These are phyloP conservation scores for Dyspetes luteomarginatus DNA, from an alignment of 2,888 invertebrate species.

Conservation along the genomic window DNA sequence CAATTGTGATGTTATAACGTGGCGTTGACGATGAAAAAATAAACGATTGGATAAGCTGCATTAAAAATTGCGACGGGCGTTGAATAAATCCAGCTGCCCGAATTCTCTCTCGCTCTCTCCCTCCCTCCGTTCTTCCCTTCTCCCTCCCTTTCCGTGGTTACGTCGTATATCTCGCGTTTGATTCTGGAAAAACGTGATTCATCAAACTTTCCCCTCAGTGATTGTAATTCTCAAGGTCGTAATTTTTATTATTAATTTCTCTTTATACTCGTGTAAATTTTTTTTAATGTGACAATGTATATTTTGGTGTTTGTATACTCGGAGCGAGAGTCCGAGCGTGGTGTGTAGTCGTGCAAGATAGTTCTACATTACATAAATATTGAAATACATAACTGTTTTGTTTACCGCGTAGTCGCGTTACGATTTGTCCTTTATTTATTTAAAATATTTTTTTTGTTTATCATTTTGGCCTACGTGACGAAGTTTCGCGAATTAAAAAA, in stretches of 20 bases:
- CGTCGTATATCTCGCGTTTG: conserved; percentile 40
- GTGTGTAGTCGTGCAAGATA: background rate
- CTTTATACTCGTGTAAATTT: background rate
- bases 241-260: background rate
- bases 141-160: no score
- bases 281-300: background rate
- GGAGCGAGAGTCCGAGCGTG: background rate
- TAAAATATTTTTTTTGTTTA: background rate
- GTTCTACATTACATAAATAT: conserved; percentile 28
- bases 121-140: no score
- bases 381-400: conserved; percentile 1
- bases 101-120: conserved; percentile 14
- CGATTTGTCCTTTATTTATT: background rate
- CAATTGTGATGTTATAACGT: background rate
- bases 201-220: conserved; percentile 11
- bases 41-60: background rate
- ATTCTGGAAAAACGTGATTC: conserved; percentile 37
- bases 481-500: background rate
- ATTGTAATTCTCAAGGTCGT: conserved; percentile 22
- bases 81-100: conserved; percentile 57
- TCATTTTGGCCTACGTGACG: background rate
- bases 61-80: conserved; percentile 37
- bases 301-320: background rate
- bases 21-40: background rate
- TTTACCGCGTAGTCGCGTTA: background rate